These are phyloP conservation scores for Thamnophis sirtalis DNA, from an alignment of 2,113 vertebrate species.

Conservation along the genomic window DNA sequence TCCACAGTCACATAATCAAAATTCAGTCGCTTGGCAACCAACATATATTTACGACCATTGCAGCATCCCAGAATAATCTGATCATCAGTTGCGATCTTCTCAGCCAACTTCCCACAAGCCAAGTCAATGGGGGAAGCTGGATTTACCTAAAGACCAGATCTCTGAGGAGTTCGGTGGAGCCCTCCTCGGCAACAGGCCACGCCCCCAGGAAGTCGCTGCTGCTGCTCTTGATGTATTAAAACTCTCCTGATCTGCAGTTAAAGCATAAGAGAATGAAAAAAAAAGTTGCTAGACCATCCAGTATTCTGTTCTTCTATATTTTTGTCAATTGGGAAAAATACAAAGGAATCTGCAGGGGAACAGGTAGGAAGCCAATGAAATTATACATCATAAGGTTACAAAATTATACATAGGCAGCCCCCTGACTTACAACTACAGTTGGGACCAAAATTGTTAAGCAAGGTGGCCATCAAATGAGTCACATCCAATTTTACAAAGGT, in stretches of 20 bases:
- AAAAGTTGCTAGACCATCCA: not conserved
- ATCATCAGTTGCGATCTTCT: not conserved
- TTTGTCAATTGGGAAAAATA: not conserved
- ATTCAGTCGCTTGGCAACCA: not conserved
- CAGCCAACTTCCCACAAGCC: not conserved
- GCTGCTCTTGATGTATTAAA: not conserved
- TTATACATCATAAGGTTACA: not conserved
- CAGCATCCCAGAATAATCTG: not conserved
- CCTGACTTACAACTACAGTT: not conserved
- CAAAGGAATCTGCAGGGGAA: not conserved
- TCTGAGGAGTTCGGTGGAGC: no score
- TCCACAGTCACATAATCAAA: not conserved
- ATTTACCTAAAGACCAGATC: not conserved
- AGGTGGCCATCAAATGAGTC: not conserved
- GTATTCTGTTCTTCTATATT: not conserved
- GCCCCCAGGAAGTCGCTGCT: no score
- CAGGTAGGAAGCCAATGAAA: not conserved
- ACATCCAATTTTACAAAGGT: not conserved
- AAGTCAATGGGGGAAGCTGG: not conserved
- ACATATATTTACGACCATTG: not conserved
- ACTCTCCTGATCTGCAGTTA: not conserved
- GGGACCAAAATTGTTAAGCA: not conserved
- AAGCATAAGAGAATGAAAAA: not conserved
- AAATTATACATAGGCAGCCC: not conserved
- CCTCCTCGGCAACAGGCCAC: no score